Evolutionary conservation across 2,797 vertebrate species (phyloP).

Genomic region (Danionella dracula): DNA sequence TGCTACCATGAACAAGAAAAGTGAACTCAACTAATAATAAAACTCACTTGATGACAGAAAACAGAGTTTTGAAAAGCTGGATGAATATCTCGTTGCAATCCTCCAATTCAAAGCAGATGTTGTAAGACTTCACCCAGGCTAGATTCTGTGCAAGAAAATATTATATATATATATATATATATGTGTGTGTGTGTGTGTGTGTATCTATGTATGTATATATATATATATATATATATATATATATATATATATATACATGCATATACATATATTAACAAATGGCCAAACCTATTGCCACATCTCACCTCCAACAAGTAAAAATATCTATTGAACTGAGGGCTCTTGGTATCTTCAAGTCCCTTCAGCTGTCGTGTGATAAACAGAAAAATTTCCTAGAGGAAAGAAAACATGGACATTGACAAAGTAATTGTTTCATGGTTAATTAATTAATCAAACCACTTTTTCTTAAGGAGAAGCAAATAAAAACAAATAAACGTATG

Average conservation of each 20-base stretch:
- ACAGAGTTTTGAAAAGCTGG: conserved; percentile 98
- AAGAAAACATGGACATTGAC: background rate
- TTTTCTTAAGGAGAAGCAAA: too few relatives aligned
- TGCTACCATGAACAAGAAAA: background rate
- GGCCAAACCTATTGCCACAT: too few relatives aligned
- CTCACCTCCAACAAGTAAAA: conserved; percentile 97
- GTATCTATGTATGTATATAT: too few relatives aligned
- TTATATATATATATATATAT: background rate
- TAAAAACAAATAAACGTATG: too few relatives aligned
- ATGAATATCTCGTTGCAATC: conserved; percentile 99
- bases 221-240: too few relatives aligned
- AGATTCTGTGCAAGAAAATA: conserved; percentile 77
- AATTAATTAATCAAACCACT: too few relatives aligned
- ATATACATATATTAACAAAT: too few relatives aligned
- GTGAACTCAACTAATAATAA: background rate
- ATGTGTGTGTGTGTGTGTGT: too few relatives aligned
- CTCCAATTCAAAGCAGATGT: conserved; percentile 99
- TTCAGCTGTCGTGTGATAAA: conserved; percentile 99
- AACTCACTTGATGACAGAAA: conserved; percentile 95
- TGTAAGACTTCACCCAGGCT: conserved; percentile 99
- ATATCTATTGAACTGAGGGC: conserved; percentile 98
- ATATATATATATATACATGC: too few relatives aligned
- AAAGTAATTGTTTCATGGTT: too few relatives aligned
- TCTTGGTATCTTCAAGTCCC: conserved; percentile 98
- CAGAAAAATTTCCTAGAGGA: conserved; percentile 91